These are phyloP conservation scores for Protophormia terraenovae DNA, from an alignment of 2,888 invertebrate genomes.

Conservation along the genomic window DNA sequence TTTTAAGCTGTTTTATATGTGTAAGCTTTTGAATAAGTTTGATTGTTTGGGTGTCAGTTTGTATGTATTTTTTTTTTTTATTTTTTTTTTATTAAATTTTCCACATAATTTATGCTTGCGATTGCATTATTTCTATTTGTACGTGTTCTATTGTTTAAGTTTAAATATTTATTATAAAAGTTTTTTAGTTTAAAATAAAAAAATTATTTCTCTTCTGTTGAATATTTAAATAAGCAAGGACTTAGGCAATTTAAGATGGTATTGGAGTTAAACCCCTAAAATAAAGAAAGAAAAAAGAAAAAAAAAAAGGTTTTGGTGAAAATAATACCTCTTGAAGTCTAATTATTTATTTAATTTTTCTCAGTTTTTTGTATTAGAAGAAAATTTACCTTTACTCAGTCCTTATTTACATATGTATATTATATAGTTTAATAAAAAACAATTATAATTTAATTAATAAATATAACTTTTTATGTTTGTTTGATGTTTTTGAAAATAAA, in stretches of 20 bases:
- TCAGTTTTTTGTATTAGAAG: not conserved
- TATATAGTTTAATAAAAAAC: not conserved
- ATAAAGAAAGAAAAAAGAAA: too few species aligned
- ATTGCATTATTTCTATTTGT: slow-evolving; percentile 22
- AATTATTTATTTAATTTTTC: too few species aligned
- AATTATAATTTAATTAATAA: slow-evolving; percentile 27
- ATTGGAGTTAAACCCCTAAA: not conserved
- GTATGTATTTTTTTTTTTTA: not conserved
- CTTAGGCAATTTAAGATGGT: not conserved
- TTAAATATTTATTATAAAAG: slow-evolving; percentile 1
- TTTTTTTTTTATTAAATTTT: not conserved
- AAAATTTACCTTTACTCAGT: not conserved
- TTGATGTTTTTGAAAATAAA: slow-evolving; percentile 31
- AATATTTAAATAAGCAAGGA: not conserved
- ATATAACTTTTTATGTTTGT: not conserved
- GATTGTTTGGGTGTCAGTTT: slow-evolving; percentile 38
- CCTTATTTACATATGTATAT: not conserved
- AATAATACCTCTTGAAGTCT: too few species aligned
- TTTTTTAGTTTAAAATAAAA: not conserved
- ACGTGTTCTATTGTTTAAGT: not conserved
- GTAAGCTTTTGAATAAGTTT: too few species aligned
- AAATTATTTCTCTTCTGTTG: not conserved
- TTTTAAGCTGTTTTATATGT: too few species aligned
- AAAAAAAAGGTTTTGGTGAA: too few species aligned
- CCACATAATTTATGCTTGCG: slow-evolving; percentile 57